These are phyloP conservation scores for Psittacus erithacus DNA, from an alignment of 2,113 vertebrate genomes.

Conservation along the genomic window DNA sequence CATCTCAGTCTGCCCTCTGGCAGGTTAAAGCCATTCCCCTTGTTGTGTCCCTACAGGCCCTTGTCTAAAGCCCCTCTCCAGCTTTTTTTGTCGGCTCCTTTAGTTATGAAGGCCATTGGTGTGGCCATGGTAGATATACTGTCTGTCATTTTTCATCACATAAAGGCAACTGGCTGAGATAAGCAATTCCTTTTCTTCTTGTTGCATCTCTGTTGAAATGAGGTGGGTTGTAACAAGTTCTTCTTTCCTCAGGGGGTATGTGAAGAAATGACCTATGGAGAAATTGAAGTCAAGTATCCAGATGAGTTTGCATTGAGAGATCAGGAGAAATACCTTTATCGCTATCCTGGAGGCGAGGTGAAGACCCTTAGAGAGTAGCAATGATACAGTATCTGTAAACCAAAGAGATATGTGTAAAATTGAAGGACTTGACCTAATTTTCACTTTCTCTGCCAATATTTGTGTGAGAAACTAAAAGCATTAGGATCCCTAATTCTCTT, in stretches of 20 bases:
- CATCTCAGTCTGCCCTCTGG: neutral
- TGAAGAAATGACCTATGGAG: conserved; percentile 95
- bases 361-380: neutral
- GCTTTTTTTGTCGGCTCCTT: neutral
- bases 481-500: fast-evolving
- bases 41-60: neutral
- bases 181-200: neutral
- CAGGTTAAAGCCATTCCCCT: neutral
- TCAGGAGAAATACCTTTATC: conserved; percentile 96
- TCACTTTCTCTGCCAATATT: neutral
- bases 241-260: conserved; percentile 86
- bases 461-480: fast-evolving
- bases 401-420: fast-evolving
- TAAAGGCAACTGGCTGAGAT: no score
- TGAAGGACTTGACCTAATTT: fast-evolving
- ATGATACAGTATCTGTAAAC: fast-evolving
- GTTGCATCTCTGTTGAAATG: fast-evolving
- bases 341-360: conserved; percentile 98
- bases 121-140: neutral
- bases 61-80: neutral
- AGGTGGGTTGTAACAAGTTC: neutral
- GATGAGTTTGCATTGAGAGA: conserved; percentile 96
- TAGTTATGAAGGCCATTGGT: neutral
- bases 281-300: conserved; percentile 89
- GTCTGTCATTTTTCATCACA: fast-evolving